Evolutionary conservation across 92 coral and sea anemone species (phyloP).

Genomic region (Bergia puertoricense): DNA sequence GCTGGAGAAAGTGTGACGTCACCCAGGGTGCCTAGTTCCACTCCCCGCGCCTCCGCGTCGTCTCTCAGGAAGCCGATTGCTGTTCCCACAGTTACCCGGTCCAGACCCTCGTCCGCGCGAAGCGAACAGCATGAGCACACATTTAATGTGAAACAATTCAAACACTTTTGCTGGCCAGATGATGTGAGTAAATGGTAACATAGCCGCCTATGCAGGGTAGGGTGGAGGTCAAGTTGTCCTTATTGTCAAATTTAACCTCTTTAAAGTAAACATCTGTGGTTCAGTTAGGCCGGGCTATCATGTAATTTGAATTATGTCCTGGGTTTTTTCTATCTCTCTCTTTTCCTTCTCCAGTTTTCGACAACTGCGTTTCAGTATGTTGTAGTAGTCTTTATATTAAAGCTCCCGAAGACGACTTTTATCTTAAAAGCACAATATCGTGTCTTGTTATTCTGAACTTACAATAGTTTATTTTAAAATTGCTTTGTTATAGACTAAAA

Average conservation of each 20-base stretch:
- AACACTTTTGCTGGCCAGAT: conserved; percentile 93
- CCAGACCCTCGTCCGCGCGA: conserved; percentile 85
- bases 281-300: not conserved
- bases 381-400: no score
- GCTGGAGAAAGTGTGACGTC: conserved; percentile 50
- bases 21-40: conserved; percentile 54
- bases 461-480: no score
- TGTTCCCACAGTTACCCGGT: conserved; percentile 82
- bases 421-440: no score
- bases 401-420: no score
- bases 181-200: conserved; percentile 60
- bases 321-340: no score
- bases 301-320: not conserved
- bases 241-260: no score
- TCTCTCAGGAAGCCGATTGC: conserved; percentile 61
- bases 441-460: no score
- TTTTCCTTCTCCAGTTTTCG: no score
- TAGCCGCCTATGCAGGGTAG: not conserved
- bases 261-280: not conserved
- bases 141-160: conserved; percentile 79
- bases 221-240: not conserved
- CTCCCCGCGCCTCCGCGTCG: conserved; percentile 60
- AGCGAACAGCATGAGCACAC: conserved; percentile 54
- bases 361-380: no score
- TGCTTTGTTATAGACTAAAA: no score